Evolutionary conservation across 2,113 vertebrate genomes (phyloP).

Genomic region (Amphilophus citrinellus): DNA sequence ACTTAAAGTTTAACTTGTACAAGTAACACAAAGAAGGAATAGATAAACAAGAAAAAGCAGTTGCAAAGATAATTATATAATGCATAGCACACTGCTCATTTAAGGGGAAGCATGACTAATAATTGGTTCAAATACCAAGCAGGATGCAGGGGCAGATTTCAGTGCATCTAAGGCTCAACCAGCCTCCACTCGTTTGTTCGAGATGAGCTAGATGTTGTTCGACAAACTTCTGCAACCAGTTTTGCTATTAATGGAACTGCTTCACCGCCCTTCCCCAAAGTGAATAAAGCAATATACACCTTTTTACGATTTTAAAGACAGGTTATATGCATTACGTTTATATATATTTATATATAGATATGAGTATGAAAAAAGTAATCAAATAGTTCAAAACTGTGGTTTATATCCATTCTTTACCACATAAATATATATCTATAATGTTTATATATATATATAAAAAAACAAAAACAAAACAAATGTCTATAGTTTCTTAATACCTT

Average conservation of each 20-base stretch:
- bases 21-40: slow-evolving; percentile 80
- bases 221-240: slow-evolving; percentile 87
- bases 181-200: slow-evolving; percentile 77
- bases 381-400: slow-evolving; percentile 94
- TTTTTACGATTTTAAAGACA: slow-evolving; percentile 91
- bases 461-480: slow-evolving; percentile 84
- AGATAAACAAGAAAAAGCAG: slow-evolving; percentile 84
- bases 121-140: slow-evolving; percentile 89
- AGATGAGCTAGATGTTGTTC: slow-evolving; percentile 87
- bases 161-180: slow-evolving; percentile 87
- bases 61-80: slow-evolving; percentile 91
- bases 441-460: slow-evolving; percentile 69
- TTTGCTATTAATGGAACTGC: slow-evolving; percentile 86
- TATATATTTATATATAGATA: slow-evolving; percentile 90
- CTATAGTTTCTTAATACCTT: slow-evolving; percentile 87
- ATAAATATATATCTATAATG: slow-evolving; percentile 91
- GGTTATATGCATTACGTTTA: slow-evolving; percentile 93
- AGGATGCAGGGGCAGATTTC: slow-evolving; percentile 89
- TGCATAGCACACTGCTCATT: slow-evolving; percentile 97
- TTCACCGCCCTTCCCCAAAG: slow-evolving; percentile 90
- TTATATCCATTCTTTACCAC: slow-evolving; percentile 93
- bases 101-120: slow-evolving; percentile 93
- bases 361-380: slow-evolving; percentile 87
- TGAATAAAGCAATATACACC: slow-evolving; percentile 95
- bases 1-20: slow-evolving; percentile 83